Evolutionary conservation across 2,888 invertebrate species (phyloP).

Genomic region (Hesperia comma): DNA sequence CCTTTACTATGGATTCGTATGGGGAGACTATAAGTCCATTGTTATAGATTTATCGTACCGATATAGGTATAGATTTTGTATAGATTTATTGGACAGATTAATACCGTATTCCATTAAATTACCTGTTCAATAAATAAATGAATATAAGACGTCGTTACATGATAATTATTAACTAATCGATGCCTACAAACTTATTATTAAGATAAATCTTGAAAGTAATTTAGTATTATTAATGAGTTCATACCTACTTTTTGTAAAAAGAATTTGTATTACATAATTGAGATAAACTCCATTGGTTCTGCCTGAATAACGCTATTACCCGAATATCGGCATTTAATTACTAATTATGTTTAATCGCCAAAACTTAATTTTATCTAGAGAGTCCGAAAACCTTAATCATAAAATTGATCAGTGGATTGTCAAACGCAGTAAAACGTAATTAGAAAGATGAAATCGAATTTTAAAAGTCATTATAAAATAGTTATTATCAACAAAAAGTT

Average conservation of each 20-base stretch:
- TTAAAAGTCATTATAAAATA: constrained; percentile 11
- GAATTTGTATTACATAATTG: too few relatives aligned
- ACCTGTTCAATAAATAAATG: not conserved
- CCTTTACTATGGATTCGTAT: constrained; percentile 61
- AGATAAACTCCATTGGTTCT: not conserved
- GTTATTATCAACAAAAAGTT: constrained; percentile 17
- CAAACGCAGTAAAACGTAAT: not conserved
- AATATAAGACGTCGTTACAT: too few relatives aligned
- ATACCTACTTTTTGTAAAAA: too few relatives aligned
- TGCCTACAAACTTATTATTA: not conserved
- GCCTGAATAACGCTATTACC: too few relatives aligned
- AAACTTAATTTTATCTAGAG: not conserved
- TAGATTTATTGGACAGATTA: not conserved
- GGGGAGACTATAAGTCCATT: constrained; percentile 6
- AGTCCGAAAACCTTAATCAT: not conserved
- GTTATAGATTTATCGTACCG: not conserved
- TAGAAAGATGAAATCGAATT: constrained; percentile 13
- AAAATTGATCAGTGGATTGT: constrained; percentile 5
- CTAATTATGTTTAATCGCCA: not conserved
- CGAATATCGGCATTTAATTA: not conserved
- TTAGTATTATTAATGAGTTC: too few relatives aligned
- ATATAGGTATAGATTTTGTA: not conserved
- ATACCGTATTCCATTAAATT: too few relatives aligned
- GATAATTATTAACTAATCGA: not conserved
- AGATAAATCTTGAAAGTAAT: too few relatives aligned